Percentiles rank a stretch among this genome's conserved stretches.
Conservation (phyloP, 2,888 invertebrate species). For the Silvanus unidentatus region DNA sequence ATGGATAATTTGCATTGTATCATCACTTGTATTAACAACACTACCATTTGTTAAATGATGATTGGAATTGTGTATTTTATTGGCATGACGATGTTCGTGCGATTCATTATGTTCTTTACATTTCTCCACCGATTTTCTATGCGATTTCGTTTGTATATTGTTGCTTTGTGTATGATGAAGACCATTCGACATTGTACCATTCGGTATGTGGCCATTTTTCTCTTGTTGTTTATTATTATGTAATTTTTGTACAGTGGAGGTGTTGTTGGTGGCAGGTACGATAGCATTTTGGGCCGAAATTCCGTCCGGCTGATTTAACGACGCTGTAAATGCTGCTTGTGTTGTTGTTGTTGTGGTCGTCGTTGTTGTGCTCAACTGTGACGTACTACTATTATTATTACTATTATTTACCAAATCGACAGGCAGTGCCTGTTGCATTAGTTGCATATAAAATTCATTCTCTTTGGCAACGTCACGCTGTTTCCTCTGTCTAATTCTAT, state of each 20-base stretch:
- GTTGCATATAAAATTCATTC: slow-evolving; percentile 91
- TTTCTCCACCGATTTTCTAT: slow-evolving; percentile 12
- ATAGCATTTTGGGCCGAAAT: slow-evolving; percentile 12
- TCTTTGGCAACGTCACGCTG: slow-evolving; percentile 91
- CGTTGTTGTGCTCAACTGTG: slow-evolving; percentile 12
- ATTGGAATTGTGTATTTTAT: background rate
- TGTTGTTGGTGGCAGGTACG: slow-evolving; percentile 17
- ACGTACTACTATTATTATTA: background rate
- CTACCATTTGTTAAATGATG: background rate
- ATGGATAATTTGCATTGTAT: background rate
- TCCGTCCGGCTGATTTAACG: background rate
- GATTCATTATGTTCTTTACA: slow-evolving; percentile 19
- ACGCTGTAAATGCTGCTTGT: slow-evolving; percentile 3
- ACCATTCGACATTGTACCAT: slow-evolving; percentile 41
- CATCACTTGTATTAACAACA: background rate
- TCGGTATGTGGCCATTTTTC: slow-evolving; percentile 43
- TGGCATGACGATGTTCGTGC: slow-evolving; percentile 33
- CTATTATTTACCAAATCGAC: slow-evolving; percentile 33
- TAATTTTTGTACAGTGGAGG: slow-evolving; percentile 24
- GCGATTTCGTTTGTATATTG: slow-evolving; percentile 11
- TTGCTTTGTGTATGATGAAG: slow-evolving; percentile 5
- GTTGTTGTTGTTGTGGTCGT: slow-evolving; percentile 11
- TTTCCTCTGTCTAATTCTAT: slow-evolving; percentile 78
- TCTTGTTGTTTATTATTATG: slow-evolving; percentile 33
- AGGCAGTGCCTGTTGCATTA: slow-evolving; percentile 87